Conservation (phyloP, 2,888 invertebrate genomes). For the Tortrix viridana region DNA sequence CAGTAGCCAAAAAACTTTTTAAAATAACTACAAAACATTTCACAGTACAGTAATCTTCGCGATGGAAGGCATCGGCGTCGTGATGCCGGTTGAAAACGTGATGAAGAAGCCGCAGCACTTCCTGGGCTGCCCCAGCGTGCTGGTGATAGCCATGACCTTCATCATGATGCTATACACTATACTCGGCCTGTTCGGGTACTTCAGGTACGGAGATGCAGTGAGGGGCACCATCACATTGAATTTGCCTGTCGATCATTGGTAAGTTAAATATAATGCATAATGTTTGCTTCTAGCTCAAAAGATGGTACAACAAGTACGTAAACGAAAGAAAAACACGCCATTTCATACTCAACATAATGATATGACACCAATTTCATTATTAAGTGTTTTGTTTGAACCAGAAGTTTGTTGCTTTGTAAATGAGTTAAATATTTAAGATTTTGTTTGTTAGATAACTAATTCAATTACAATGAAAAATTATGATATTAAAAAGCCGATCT, state of each 20-base stretch:
- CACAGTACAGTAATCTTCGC: conserved; percentile 96
- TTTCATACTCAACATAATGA: no score
- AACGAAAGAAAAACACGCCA: no score
- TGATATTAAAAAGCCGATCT: no score
- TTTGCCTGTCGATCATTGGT: conserved; percentile 88
- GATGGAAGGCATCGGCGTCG: conserved; percentile 97
- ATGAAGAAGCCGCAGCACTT: conserved; percentile 93
- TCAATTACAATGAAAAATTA: no score
- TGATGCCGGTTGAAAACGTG: conserved; percentile 96
- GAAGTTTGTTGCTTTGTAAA: no score
- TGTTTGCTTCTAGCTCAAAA: no score
- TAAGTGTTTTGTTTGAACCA: no score
- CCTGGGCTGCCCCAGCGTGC: conserved; percentile 91
- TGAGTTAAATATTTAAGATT: no score
- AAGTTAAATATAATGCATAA: conserved; percentile 39
- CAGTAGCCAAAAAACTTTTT: no score
- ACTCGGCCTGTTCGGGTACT: conserved; percentile 95
- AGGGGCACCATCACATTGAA: conserved; percentile 93
- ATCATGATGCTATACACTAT: conserved; percentile 90
- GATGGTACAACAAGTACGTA: no score
- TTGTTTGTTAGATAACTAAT: no score
- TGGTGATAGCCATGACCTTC: conserved; percentile 93
- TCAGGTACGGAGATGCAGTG: conserved; percentile 90
- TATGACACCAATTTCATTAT: no score
- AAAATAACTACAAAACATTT: conserved; percentile 13